Base-by-base conservation (phyloP, 2,113 vertebrate species). In the Petaurus breviceps region DNA sequence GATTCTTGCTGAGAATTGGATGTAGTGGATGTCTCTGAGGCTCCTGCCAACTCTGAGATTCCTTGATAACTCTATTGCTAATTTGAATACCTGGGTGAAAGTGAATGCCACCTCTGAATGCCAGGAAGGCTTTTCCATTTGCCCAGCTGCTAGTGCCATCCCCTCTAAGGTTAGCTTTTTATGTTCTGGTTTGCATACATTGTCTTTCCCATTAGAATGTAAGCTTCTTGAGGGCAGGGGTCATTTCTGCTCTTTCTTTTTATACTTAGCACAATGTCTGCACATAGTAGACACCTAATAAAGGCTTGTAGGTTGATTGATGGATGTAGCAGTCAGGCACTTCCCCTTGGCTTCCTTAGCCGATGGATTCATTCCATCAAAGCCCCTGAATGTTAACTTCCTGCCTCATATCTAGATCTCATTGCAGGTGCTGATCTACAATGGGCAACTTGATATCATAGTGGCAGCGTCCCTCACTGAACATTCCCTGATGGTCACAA, bases 401-500 rank as follows among this genome's bases (percentile, higher is more conserved):
- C 68, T 43, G 68, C 53, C 51, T 54, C 28, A 84, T 5, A 28
- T 31, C 54, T 93, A 2, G 0, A 2, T 93, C 95, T 97, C 28
- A 9, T 95, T 97, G 90, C 96, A 99, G 99, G 99, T 99, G 93
- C 97, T 99, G 61, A 97, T 99, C 61, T 99, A 99, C 98, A 99
- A 97, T 0, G 99, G 99, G n/a, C 99, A 99, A 95, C 98, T 99
- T 97, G 99, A 99, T 90, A 98, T 99, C 3, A 99, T 99, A 0
- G 99, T 99, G 52, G 99, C 99, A 28, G 99, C 99, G 0, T 97
- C 99, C 14, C 97, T 99, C 95, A 99, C 99, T 0, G 99, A 99
- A 96, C 98, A 97, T 53, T 99, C 99, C 98, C 97, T 99, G 96
- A 98, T 98, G 26, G 98, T 99, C 0, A 99, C 99, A 50, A 97